Evolutionary conservation across 2,797 vertebrate species (phyloP).

Genomic region (Leptodactylus fallax): DNA sequence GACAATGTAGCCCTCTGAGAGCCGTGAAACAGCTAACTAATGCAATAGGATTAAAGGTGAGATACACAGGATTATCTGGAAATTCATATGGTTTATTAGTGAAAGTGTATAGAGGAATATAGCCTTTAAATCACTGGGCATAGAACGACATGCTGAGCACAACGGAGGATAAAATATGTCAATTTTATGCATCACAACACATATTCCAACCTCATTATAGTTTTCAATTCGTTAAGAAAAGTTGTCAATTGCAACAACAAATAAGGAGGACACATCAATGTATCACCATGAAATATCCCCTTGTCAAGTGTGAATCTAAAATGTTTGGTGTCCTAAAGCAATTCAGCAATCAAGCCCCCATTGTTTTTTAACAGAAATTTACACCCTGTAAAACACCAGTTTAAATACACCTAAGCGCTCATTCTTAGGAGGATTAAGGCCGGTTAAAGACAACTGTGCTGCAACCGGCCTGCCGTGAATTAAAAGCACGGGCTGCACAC

Average conservation of each 20-base stretch:
- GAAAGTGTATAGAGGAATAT: constrained; percentile 35
- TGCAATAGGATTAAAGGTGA: constrained; percentile 53
- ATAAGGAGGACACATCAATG: not conserved
- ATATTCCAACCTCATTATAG: constrained; percentile 18
- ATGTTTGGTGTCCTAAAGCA: not conserved
- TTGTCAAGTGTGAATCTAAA: no score
- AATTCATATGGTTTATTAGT: constrained; percentile 50
- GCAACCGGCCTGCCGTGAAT: no score
- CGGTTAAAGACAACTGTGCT: no score
- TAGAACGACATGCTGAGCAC: not conserved
- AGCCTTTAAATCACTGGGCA: not conserved
- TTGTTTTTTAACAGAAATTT: not conserved
- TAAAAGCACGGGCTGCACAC: no score
- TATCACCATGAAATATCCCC: not conserved
- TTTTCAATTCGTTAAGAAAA: not conserved
- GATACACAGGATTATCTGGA: constrained; percentile 53
- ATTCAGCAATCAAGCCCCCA: not conserved
- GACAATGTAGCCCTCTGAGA: constrained; percentile 34
- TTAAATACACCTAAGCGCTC: no score
- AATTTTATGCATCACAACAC: constrained; percentile 45
- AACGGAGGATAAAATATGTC: constrained; percentile 24
- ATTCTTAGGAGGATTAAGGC: no score
- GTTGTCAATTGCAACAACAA: not conserved
- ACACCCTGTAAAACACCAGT: no score
- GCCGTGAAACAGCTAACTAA: constrained; percentile 45